phyloP scores from a whole-genome alignment of 2,113 vertebrate species.

The Lophotis ruficrista region DNA sequence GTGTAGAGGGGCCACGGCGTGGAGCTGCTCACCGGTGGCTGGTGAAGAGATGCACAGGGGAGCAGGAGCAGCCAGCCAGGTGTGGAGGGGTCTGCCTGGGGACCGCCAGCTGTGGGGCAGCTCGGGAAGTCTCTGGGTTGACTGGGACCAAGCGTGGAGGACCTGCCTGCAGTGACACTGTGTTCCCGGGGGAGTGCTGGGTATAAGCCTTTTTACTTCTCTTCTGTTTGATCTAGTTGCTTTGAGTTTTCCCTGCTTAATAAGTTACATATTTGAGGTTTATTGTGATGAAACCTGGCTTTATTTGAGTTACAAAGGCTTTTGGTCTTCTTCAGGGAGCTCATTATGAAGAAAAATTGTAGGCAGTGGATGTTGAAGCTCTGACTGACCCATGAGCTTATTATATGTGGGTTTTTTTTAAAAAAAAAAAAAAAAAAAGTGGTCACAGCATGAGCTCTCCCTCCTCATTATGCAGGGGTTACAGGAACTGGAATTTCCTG shows the following conservation, averaged over 20 bases:
- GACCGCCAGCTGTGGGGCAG: fast-evolving
- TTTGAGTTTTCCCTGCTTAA: neutral
- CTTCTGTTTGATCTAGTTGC: neutral
- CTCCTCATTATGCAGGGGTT: neutral
- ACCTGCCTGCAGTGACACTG: neutral
- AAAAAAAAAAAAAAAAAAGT: neutral
- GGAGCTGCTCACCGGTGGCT: neutral
- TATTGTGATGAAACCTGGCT: conserved; percentile 4
- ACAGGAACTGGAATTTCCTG: neutral
- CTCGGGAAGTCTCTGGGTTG: neutral
- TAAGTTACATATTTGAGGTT: neutral
- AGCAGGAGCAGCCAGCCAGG: neutral
- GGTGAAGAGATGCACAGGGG: fast-evolving
- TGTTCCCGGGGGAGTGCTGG: neutral
- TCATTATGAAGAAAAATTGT: conserved; percentile 23
- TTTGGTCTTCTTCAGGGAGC: conserved; percentile 53
- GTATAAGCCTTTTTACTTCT: neutral
- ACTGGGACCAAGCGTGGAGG: neutral
- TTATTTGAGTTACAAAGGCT: conserved; percentile 30
- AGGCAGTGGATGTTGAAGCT: neutral
- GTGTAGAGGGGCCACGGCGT: fast-evolving
- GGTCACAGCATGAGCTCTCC: neutral
- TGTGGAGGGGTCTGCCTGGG: neutral
- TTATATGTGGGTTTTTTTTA: neutral
- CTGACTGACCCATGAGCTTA: conserved; percentile 25